These are phyloP conservation scores for Dallia pectoralis DNA, from an alignment of 2,797 vertebrate genomes.

Conservation along the genomic window DNA sequence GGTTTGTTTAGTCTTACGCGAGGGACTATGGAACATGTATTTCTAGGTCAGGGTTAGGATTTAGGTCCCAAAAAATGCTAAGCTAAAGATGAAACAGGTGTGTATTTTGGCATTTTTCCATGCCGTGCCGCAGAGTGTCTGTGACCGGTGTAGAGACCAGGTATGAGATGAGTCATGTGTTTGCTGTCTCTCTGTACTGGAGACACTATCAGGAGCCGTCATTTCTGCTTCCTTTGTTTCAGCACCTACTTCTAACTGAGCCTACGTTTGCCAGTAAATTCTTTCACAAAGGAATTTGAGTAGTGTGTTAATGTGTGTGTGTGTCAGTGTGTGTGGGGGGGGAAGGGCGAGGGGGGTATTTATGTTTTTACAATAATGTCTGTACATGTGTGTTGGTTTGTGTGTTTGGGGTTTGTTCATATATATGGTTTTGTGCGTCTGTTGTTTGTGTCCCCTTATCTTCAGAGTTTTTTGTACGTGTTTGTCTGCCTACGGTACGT, in stretches of 20 bases:
- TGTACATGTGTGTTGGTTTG: not conserved
- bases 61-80: too few species aligned
- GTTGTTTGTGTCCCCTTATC: constrained; percentile 11
- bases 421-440: too few species aligned
- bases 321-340: too few species aligned
- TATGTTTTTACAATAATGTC: not conserved
- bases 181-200: not conserved
- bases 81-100: too few species aligned
- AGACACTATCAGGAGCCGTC: constrained; percentile 17
- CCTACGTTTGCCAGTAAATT: constrained; percentile 29
- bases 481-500: not conserved
- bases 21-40: too few species aligned
- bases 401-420: not conserved
- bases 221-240: constrained; percentile 38
- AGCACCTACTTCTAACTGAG: constrained; percentile 18
- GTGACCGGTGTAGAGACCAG: constrained; percentile 5
- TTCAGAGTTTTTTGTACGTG: not conserved
- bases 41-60: too few species aligned
- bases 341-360: too few species aligned
- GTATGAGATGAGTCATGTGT: constrained; percentile 17
- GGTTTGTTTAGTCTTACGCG: too few species aligned
- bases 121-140: not conserved
- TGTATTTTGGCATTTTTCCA: not conserved
- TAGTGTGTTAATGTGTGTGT: not conserved
- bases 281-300: constrained; percentile 18